Evolutionary conservation across 2,113 vertebrate genomes (phyloP).

Genomic region (Engystomops pustulosus): DNA sequence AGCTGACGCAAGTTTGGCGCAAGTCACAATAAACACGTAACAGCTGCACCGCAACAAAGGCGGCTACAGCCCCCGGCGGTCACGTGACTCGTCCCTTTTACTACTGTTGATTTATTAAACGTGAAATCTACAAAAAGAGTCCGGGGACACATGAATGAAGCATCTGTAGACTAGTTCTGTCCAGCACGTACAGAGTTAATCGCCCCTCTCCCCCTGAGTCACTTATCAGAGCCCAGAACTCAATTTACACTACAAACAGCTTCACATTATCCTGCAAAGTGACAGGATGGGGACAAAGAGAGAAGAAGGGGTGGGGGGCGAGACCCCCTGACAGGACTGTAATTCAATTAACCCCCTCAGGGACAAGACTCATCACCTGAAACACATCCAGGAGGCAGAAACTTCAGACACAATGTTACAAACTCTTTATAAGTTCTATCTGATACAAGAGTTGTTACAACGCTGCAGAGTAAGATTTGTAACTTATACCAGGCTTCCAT

Average conservation of each 20-base stretch:
- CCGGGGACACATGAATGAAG: too few relatives aligned
- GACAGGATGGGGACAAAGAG: slow-evolving; percentile 19
- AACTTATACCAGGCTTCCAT: too few relatives aligned
- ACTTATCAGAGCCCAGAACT: slow-evolving; percentile 8
- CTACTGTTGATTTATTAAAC: too few relatives aligned
- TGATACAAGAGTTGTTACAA: too few relatives aligned
- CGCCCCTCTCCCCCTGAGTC: background rate
- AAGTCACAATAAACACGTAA: background rate
- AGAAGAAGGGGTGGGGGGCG: background rate
- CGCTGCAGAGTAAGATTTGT: too few relatives aligned
- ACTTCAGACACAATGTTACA: too few relatives aligned
- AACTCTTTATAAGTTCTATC: too few relatives aligned
- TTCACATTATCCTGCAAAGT: slow-evolving; percentile 39
- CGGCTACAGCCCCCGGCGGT: background rate
- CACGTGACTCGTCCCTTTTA: background rate
- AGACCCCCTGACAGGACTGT: background rate
- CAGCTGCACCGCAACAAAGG: background rate
- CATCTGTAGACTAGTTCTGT: too few relatives aligned
- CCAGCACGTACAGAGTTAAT: background rate
- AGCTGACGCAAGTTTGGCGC: background rate
- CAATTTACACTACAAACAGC: slow-evolving; percentile 38
- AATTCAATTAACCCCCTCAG: background rate
- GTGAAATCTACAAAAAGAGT: too few relatives aligned
- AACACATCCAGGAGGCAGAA: too few relatives aligned
- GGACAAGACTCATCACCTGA: background rate